Evolutionary conservation across 2,888 invertebrate genomes (phyloP).

Genomic region (Ichneumon xanthorius): DNA sequence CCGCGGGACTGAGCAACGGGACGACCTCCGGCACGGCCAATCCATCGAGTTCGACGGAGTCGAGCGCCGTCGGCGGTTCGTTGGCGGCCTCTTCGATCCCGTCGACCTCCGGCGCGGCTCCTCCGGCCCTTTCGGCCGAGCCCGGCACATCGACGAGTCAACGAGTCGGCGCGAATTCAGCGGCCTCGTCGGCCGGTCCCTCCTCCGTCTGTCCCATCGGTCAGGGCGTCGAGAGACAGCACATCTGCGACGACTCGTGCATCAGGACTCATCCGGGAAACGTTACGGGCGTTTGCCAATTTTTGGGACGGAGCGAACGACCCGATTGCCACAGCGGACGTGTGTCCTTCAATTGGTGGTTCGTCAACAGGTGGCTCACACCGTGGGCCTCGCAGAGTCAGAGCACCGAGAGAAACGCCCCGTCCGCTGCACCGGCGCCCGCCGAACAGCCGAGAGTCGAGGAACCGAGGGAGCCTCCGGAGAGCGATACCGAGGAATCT

Average conservation of each 20-base stretch:
- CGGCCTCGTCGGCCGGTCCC: conserved; percentile 63
- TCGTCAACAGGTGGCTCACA: conserved; percentile 89
- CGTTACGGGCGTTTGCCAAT: conserved; percentile 78
- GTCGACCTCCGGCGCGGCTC: conserved; percentile 75
- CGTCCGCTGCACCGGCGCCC: conserved; percentile 51
- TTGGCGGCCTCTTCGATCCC: conserved; percentile 67
- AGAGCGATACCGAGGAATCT: conserved; percentile 81
- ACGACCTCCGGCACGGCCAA: conserved; percentile 46
- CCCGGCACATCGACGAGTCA: conserved; percentile 83
- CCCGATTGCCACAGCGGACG: conserved; percentile 83
- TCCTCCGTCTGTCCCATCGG: conserved; percentile 63
- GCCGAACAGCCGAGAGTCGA: conserved; percentile 69
- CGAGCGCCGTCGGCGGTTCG: conserved; percentile 45
- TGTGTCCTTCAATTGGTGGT: conserved; percentile 89
- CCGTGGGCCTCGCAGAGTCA: conserved; percentile 86
- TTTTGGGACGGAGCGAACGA: conserved; percentile 78
- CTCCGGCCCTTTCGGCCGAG: conserved; percentile 80
- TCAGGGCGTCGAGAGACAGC: conserved; percentile 83
- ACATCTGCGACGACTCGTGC: conserved; percentile 85
- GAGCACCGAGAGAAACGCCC: conserved; percentile 74
- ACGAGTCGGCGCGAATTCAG: conserved; percentile 61
- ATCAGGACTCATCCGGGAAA: conserved; percentile 84
- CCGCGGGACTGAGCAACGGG: conserved; percentile 71
- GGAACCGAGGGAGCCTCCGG: conserved; percentile 76
- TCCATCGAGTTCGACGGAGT: conserved; percentile 49